phyloP scores from a whole-genome alignment of 2,888 invertebrate genomes.

The Eupeodes latifasciatus region DNA sequence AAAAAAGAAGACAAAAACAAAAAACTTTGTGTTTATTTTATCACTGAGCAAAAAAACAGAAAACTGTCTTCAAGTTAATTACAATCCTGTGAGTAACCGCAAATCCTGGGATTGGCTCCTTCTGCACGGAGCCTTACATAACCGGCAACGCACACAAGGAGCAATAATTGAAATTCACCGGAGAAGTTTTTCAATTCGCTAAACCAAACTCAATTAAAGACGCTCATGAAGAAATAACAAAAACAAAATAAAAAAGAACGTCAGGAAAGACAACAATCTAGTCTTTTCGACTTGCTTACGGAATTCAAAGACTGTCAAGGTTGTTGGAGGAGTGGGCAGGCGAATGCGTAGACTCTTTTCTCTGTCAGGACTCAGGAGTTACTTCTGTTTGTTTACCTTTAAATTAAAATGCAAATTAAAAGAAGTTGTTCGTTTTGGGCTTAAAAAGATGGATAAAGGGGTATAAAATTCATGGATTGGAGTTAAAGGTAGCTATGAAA shows the following conservation, averaged over 20 bases:
- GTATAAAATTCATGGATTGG: not conserved
- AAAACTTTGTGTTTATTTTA: conserved; percentile 74
- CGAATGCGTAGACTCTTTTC: not conserved
- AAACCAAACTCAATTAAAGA: conserved; percentile 74
- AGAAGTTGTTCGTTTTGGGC: conserved; percentile 68
- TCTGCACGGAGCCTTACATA: conserved; percentile 55
- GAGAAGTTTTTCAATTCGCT: conserved; percentile 76
- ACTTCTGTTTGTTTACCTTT: conserved; percentile 75
- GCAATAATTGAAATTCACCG: conserved; percentile 76
- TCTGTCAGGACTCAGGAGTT: conserved; percentile 60
- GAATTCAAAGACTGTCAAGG: conserved; percentile 37
- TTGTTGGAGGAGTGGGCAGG: not conserved
- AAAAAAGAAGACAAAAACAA: conserved; percentile 5
- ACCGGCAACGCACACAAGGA: conserved; percentile 37
- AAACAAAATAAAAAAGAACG: not conserved
- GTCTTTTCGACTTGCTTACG: conserved; percentile 25
- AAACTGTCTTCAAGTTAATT: conserved; percentile 70
- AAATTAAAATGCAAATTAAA: conserved; percentile 77
- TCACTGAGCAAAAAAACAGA: conserved; percentile 39
- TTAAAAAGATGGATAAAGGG: conserved; percentile 15
- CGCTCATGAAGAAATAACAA: conserved; percentile 16
- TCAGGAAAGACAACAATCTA: conserved; percentile 61
- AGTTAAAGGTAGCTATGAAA: not conserved
- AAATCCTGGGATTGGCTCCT: conserved; percentile 68
- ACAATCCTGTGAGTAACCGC: conserved; percentile 73